These are phyloP conservation scores for Nothoprocta pentlandii DNA, from an alignment of 2,113 vertebrate genomes.

Conservation along the genomic window DNA sequence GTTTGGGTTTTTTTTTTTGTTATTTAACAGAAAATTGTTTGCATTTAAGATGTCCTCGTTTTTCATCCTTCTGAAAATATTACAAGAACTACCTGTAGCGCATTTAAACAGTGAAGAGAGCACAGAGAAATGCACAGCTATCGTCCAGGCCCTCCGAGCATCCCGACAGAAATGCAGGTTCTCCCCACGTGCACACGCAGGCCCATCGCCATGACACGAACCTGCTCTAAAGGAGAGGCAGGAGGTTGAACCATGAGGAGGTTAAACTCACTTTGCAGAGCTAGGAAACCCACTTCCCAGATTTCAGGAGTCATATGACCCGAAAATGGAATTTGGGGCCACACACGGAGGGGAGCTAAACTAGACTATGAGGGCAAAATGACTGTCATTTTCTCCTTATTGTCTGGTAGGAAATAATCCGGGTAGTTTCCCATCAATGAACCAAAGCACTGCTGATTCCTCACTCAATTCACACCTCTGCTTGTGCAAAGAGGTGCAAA, in stretches of 20 bases:
- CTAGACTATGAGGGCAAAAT: not conserved
- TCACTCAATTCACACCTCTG: constrained; percentile 16
- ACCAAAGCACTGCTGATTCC: not conserved
- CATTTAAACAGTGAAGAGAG: not conserved
- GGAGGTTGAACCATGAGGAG: not conserved
- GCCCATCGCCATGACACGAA: fast-evolving
- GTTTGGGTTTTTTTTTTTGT: no score
- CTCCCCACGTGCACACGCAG: fast-evolving
- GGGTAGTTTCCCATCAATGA: not conserved
- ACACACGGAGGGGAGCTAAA: not conserved
- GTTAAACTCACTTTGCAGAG: no score
- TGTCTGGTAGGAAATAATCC: not conserved
- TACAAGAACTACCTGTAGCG: not conserved
- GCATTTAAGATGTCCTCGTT: not conserved
- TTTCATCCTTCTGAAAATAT: not conserved
- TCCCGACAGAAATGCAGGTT: not conserved
- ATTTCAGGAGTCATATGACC: not conserved
- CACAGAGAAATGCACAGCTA: not conserved
- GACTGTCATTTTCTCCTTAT: not conserved
- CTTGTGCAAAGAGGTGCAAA: constrained; percentile 5
- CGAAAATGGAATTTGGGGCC: not conserved
- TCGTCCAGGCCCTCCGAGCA: not conserved
- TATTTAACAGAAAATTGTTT: not conserved
- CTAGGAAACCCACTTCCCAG: not conserved
- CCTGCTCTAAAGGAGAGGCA: not conserved